Conservation (phyloP, 2,888 invertebrate species). For the Andrena bicolor region DNA sequence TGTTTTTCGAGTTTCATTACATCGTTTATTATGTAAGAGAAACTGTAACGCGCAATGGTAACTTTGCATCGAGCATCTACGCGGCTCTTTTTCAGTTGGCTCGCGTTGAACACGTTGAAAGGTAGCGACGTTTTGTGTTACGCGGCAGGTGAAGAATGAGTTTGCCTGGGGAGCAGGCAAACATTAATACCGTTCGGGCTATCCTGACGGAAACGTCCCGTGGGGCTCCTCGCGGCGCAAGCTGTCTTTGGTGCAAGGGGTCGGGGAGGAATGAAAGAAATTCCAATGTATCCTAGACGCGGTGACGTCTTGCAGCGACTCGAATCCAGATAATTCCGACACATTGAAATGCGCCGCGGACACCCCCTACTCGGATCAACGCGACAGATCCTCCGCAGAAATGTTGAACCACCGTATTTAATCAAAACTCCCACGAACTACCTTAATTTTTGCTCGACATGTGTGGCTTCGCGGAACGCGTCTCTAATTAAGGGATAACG, state of each 20-base stretch:
- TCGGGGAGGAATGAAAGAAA: neutral
- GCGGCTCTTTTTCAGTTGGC: no score
- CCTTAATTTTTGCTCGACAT: neutral
- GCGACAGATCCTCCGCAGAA: neutral
- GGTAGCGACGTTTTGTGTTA: neutral
- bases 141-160: constrained; percentile 4
- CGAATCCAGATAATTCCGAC: neutral
- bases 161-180: neutral
- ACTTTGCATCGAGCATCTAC: no score
- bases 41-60: no score
- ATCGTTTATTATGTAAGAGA: no score
- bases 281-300: neutral
- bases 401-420: neutral
- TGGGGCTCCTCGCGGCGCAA: constrained; percentile 1
- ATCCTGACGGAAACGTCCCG: neutral
- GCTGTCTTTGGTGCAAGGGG: neutral
- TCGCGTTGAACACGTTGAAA: no score
- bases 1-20: neutral
- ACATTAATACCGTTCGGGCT: constrained; percentile 12
- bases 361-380: neutral
- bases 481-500: no score
- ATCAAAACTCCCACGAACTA: neutral
- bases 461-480: no score
- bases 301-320: neutral
- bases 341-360: neutral